Base-by-base conservation (phyloP, 2,888 invertebrate species). In the Molorchus minor region DNA sequence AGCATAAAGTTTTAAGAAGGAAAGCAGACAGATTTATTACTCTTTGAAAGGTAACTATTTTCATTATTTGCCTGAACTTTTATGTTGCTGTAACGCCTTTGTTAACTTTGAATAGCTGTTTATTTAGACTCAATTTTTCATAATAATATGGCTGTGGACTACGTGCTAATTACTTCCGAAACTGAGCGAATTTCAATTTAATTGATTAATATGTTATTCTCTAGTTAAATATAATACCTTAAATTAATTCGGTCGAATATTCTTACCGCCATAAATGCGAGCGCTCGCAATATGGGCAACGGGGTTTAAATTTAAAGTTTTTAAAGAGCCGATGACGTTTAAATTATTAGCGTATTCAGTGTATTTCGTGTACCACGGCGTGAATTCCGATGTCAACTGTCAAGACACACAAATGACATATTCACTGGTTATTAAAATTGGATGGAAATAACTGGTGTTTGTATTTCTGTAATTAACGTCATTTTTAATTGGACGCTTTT, bases 221-320 rank as follows among this genome's bases (percentile, higher is more conserved):
- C 3, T 30, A 52, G 41, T 33, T 8, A 1, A 30, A 19, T 29
- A n/a, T 41, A 10, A 30, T 41, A 29, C 33, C 19, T 41, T 41
- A 41, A 41, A 52, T 7, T 29, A 43, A 41, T 43, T 41, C 29
- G 36, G 43, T 52, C 52, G 33, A 52, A 52, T 43, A 52, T 52
- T 41, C 33, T 19, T 16, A 20, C 13, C 40, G 40, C 40, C 44
- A 54, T 44, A 17, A 53, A 62, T 64, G 59, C 47, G 59, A 60
- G 60, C 46, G 38, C 40, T 56, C 56, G 52, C 64, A 65, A 65
- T 65, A 65, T 60, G 64, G 64, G 62, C 62, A 62, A 62, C 62
- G 62, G 58, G 57, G 54, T 51, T 56, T 43, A 56, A 44, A 47
- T 47, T 56, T 33, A 49, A 58, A 55, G 58, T 60, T 62, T 57